Percentiles rank a stretch among this genome's conserved stretches.
Conservation (phyloP, 1,140 invertebrate species). For the Drosophila bocqueti region DNA sequence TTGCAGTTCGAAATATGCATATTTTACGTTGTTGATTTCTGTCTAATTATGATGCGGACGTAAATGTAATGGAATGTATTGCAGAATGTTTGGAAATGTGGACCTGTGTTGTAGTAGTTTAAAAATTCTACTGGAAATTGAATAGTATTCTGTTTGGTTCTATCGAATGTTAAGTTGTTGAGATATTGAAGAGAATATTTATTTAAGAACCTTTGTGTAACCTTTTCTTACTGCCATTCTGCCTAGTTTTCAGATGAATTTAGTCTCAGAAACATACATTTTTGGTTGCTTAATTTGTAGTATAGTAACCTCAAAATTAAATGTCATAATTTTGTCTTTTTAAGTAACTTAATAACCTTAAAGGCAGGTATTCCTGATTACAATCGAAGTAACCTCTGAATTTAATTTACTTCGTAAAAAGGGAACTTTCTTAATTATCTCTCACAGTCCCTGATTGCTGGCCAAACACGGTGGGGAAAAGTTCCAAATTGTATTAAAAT, state of each 20-base stretch:
- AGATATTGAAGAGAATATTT: not conserved
- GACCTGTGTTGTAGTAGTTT: not conserved
- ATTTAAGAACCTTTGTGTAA: no score
- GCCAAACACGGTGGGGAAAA: conserved; percentile 35
- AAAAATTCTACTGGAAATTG: no score
- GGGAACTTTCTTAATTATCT: conserved; percentile 42
- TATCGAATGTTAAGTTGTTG: not conserved
- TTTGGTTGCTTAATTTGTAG: not conserved
- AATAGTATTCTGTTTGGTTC: not conserved
- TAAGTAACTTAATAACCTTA: not conserved
- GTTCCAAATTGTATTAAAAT: conserved; percentile 67
- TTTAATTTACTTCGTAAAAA: conserved; percentile 27
- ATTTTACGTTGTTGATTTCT: not conserved
- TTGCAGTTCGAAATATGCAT: conserved; percentile 4
- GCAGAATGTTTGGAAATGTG: not conserved
- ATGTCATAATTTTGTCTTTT: not conserved
- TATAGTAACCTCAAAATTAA: not conserved
- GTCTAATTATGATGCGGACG: not conserved
- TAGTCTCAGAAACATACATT: not conserved
- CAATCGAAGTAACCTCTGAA: conserved; percentile 3
- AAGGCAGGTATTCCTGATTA: not conserved
- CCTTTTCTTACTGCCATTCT: not conserved
- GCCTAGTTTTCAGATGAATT: not conserved
- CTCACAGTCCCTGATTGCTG: conserved; percentile 58
- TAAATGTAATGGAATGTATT: not conserved